phyloP scores from a whole-genome alignment of 1,140 invertebrate species.

The Bombus balteatus region DNA sequence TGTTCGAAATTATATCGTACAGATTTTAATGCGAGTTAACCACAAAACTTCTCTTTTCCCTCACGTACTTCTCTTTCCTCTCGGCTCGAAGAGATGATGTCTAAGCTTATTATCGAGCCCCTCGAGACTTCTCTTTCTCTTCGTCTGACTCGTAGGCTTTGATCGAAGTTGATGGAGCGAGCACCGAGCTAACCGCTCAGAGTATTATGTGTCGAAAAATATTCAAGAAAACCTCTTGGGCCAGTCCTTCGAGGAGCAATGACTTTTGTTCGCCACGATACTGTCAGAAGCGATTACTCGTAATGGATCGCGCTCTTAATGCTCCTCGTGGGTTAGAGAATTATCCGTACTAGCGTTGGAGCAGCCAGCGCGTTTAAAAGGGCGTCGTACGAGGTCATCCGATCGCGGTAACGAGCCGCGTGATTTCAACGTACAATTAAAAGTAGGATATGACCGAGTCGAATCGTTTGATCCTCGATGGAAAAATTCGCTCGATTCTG shows the following conservation, averaged over 20 bases:
- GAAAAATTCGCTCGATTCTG: not conserved
- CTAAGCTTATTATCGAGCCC: slow-evolving; percentile 65
- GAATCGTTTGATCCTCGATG: not conserved
- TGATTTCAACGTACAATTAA: slow-evolving; percentile 17
- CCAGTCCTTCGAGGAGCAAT: slow-evolving; percentile 70
- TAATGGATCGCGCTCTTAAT: slow-evolving; percentile 59
- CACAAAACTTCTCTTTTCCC: slow-evolving; percentile 38
- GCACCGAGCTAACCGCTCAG: slow-evolving; percentile 76
- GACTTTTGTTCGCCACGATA: slow-evolving; percentile 69
- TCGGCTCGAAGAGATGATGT: slow-evolving; percentile 50
- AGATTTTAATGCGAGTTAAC: slow-evolving; percentile 56
- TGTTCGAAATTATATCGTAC: slow-evolving; percentile 38
- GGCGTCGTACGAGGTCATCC: not conserved
- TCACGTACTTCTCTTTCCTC: not conserved
- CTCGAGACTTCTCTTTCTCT: slow-evolving; percentile 62
- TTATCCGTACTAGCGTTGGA: not conserved
- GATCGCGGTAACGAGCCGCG: not conserved
- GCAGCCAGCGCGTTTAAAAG: not conserved
- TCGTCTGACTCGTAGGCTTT: slow-evolving; percentile 64
- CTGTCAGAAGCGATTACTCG: slow-evolving; percentile 63
- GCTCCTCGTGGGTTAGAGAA: slow-evolving; percentile 27
- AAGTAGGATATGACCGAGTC: not conserved
- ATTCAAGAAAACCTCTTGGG: slow-evolving; percentile 70
- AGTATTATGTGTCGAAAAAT: slow-evolving; percentile 79
- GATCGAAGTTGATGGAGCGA: slow-evolving; percentile 79